Evolutionary conservation across 30 jellyfish, hydroid and myxozoan species (phyloP).

Genomic region (Mastigias papua): DNA sequence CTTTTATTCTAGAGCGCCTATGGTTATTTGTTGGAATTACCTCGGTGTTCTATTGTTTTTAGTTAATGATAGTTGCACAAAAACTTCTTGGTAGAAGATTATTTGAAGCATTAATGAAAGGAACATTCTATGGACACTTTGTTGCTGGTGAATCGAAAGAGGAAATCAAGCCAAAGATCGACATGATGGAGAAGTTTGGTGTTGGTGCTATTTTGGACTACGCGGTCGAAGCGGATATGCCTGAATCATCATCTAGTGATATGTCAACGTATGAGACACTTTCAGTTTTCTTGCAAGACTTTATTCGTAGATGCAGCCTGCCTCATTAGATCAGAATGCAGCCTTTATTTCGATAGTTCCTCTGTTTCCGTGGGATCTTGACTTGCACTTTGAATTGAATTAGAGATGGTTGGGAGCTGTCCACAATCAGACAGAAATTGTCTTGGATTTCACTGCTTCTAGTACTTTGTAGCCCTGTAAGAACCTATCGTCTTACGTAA

Average conservation of each 20-base stretch:
- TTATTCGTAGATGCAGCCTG: too few species aligned
- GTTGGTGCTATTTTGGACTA: slow-evolving; percentile 97
- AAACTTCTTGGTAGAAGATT: slow-evolving; percentile 84
- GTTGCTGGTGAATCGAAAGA: slow-evolving; percentile 95
- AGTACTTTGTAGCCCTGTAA: too few species aligned
- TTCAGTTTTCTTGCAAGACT: too few species aligned
- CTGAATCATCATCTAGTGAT: slow-evolving; percentile 23
- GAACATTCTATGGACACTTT: slow-evolving; percentile 91
- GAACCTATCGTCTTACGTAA: too few species aligned
- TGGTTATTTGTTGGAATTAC: neutral
- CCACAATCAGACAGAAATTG: too few species aligned
- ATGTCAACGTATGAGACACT: neutral
- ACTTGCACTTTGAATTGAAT: too few species aligned
- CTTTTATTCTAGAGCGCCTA: too few species aligned
- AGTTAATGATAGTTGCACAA: slow-evolving; percentile 81
- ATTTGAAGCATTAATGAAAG: slow-evolving; percentile 75
- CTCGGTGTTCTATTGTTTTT: neutral
- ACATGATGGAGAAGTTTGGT: slow-evolving; percentile 79
- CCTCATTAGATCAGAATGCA: too few species aligned
- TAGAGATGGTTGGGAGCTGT: too few species aligned
- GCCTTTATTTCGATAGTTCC: too few species aligned
- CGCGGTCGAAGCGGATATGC: slow-evolving; percentile 98
- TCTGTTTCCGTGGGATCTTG: too few species aligned
- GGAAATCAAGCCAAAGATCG: slow-evolving; percentile 78
- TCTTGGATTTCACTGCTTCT: too few species aligned